phyloP scores from a whole-genome alignment of 2,113 vertebrate species.

The Hippolais icterina region DNA sequence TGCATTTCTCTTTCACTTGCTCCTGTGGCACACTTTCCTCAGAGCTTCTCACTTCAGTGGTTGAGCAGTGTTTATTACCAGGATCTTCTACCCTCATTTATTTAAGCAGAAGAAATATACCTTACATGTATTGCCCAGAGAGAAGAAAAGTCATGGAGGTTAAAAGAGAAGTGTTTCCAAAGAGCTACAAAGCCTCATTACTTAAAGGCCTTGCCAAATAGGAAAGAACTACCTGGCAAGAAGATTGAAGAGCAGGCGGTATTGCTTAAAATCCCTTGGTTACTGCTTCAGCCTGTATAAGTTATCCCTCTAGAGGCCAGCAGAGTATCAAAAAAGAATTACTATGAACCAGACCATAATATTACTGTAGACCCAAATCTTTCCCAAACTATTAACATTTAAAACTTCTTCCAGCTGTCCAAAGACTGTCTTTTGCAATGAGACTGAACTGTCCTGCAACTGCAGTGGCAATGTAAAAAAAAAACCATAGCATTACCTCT shows the following conservation, averaged over 20 bases:
- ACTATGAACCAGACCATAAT: not conserved
- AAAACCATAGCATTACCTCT: not conserved
- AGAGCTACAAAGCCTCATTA: not conserved
- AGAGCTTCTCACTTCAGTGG: not conserved
- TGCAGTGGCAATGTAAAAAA: not conserved
- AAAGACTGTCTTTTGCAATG: not conserved
- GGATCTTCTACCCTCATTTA: not conserved
- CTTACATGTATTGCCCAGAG: not conserved
- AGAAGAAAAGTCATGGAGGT: not conserved
- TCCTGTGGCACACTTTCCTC: not conserved
- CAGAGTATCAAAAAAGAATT: slow-evolving; percentile 60
- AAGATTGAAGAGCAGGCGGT: not conserved
- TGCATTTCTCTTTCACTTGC: not conserved
- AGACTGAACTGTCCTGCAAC: not conserved
- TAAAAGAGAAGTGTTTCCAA: not conserved
- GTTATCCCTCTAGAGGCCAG: slow-evolving; percentile 74
- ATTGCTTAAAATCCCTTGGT: not conserved
- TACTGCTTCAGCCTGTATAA: not conserved
- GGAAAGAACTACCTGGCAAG: not conserved
- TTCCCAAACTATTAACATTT: not conserved
- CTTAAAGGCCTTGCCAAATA: not conserved
- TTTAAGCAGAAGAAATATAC: not conserved
- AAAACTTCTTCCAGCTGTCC: not conserved
- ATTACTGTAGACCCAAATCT: not conserved
- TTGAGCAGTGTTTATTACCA: not conserved